Evolutionary conservation across 1,140 invertebrate genomes (phyloP).

Genomic region (Mactra quadrangularis): DNA sequence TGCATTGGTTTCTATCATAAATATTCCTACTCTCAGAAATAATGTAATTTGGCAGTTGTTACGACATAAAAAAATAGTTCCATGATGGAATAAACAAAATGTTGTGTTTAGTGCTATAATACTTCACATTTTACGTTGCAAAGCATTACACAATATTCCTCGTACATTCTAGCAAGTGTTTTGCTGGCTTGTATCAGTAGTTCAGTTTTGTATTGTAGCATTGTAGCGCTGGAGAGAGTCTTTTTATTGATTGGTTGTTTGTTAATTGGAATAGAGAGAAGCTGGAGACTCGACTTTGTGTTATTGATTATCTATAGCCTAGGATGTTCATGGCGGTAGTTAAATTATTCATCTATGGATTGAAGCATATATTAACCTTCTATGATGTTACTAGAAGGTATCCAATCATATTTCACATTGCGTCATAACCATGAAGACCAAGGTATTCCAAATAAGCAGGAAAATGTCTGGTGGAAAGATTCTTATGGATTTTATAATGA

Average conservation of each 20-base stretch:
- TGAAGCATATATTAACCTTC: slow-evolving; percentile 22
- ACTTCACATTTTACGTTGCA: background rate
- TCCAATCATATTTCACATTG: slow-evolving; percentile 27
- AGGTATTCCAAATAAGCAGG: slow-evolving; percentile 21
- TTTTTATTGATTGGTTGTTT: no score
- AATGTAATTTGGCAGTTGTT: slow-evolving; percentile 47
- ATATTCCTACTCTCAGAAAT: slow-evolving; percentile 24
- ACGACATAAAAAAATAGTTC: slow-evolving; percentile 46
- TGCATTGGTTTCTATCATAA: slow-evolving; percentile 3
- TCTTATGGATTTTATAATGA: background rate
- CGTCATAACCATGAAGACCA: slow-evolving; percentile 10
- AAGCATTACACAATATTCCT: background rate
- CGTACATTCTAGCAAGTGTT: slow-evolving; percentile 2
- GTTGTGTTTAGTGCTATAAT: slow-evolving; percentile 14
- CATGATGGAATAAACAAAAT: slow-evolving; percentile 28
- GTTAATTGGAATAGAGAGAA: slow-evolving; percentile 15
- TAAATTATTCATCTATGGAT: slow-evolving; percentile 39
- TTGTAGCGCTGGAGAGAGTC: no score
- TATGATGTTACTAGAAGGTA: slow-evolving; percentile 15
- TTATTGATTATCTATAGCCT: slow-evolving; percentile 11
- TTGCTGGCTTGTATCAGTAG: slow-evolving; percentile 3
- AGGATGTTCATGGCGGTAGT: background rate
- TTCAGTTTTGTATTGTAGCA: no score
- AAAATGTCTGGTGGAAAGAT: background rate
- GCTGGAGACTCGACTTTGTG: background rate